Evolutionary conservation across 2,113 vertebrate genomes (phyloP).

Genomic region (Entelurus aequoreus): DNA sequence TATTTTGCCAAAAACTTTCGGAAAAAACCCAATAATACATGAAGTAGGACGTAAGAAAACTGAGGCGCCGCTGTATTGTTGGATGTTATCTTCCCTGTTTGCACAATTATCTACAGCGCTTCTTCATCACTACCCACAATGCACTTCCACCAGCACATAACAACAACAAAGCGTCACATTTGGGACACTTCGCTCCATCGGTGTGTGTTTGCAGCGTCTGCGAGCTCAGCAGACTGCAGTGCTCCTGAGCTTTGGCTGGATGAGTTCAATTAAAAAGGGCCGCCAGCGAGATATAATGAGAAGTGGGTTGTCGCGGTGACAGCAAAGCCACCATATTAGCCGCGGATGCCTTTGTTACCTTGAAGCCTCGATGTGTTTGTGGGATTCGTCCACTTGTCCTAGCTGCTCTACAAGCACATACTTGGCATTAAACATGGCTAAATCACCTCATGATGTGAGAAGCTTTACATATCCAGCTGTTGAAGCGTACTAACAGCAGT

Average conservation of each 20-base stretch:
- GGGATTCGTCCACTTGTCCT: background rate
- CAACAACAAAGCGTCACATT: constrained; percentile 17
- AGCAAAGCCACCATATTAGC: background rate
- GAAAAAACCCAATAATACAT: no score
- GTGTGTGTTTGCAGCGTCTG: constrained; percentile 37
- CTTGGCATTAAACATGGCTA: background rate
- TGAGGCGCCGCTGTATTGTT: no score
- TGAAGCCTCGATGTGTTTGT: constrained; percentile 6
- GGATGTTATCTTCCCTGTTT: constrained; percentile 13
- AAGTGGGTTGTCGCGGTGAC: constrained; percentile 31
- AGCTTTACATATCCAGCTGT: no score
- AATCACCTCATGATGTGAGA: background rate
- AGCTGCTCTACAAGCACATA: background rate
- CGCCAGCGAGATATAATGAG: constrained; percentile 45
- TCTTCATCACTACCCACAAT: constrained; percentile 24
- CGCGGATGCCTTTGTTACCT: background rate
- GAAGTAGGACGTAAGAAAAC: no score
- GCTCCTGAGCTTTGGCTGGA: constrained; percentile 52
- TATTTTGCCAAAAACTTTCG: no score
- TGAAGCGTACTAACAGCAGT: background rate
- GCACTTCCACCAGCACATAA: constrained; percentile 30
- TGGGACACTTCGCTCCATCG: constrained; percentile 48
- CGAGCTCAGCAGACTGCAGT: constrained; percentile 38
- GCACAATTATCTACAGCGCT: constrained; percentile 15
- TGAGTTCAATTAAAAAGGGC: constrained; percentile 55